These are phyloP conservation scores for Mythimna ferrago DNA, from an alignment of 2,888 invertebrate species.

Conservation along the genomic window DNA sequence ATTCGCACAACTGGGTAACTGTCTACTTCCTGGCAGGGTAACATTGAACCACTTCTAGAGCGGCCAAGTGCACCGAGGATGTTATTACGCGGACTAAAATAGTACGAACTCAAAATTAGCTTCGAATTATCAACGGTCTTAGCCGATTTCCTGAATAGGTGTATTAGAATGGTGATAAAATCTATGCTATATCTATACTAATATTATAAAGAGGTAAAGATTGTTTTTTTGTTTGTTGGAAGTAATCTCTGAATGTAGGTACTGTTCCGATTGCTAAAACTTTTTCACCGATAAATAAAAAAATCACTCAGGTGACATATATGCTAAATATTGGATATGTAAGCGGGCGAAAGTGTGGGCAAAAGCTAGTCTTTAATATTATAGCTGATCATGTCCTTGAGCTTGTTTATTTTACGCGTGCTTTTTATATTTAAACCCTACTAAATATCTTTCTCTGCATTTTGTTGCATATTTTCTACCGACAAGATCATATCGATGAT, in stretches of 20 bases:
- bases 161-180: slow-evolving; percentile 1
- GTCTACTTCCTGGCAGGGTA: slow-evolving; percentile 82
- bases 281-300: too few species aligned
- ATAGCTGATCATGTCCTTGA: neutral
- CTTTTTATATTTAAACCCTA: neutral
- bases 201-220: too few species aligned
- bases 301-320: too few species aligned
- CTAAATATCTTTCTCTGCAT: neutral
- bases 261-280: too few species aligned
- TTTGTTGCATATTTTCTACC: neutral
- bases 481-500: neutral
- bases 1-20: slow-evolving; percentile 88
- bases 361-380: too few species aligned
- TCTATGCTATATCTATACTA: neutral
- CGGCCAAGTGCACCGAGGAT: slow-evolving; percentile 89
- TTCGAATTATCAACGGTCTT: slow-evolving; percentile 22
- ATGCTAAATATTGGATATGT: too few species aligned
- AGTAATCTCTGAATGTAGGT: too few species aligned
- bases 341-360: too few species aligned
- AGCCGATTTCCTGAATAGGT: neutral
- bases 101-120: slow-evolving; percentile 72
- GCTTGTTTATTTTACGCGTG: too few species aligned
- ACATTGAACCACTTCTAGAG: slow-evolving; percentile 88
- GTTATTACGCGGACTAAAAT: slow-evolving; percentile 82
- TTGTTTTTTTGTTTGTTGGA: too few species aligned